Evolutionary conservation across 2,888 invertebrate genomes (phyloP), one percentile per base, ranked within the genome.

Genomic region (Listrodromus nycthemerus): DNA sequence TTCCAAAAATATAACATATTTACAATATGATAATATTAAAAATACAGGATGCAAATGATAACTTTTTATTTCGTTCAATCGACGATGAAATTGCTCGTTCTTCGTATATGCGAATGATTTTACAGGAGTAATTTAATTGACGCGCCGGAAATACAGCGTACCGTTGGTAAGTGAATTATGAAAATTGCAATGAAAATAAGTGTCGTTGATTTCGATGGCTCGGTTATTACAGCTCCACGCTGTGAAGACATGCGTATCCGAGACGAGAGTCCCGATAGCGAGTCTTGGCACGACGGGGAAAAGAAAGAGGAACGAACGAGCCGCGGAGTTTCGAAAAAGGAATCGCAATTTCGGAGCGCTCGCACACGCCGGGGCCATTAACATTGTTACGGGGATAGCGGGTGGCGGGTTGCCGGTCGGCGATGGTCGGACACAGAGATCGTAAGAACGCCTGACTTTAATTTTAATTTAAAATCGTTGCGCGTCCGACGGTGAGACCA

Each of bases 381-480:
- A 92, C 88, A 91, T 89, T 89, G 89, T 90, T 90, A 90, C 89
- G 90, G 41, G 41, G 41, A 45, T 13, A 16, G 41, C 89, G 91
- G 90, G 90, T 90, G 90, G 91, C 89, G 82, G 69, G 24, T 58
- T 41, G 58, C 65, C 78, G 63, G 65, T 79, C 78, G 82, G 88
- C 83, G 90, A 89, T 89, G 89, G 89, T 24, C 88, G 86, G 86
- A 87, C 87, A 88, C 86, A 89, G 84, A 87, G 89, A 86, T 87
- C 88, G 88, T 90, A 91, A 91, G 91, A 91, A 88, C 86, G 89
- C 89, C 89, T 89, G 90, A 90, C 89, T 91, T 92, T 92, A 92
- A 92, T 92, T 93, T 92, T 92, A 92, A 92, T 92, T 93, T 92
- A 92, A 92, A 92, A 92, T 92, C 90, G 89, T 91, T 90, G 90